These are phyloP conservation scores for Enteromius trimaculatus DNA, from an alignment of 2,797 vertebrate genomes.

Conservation along the genomic window DNA sequence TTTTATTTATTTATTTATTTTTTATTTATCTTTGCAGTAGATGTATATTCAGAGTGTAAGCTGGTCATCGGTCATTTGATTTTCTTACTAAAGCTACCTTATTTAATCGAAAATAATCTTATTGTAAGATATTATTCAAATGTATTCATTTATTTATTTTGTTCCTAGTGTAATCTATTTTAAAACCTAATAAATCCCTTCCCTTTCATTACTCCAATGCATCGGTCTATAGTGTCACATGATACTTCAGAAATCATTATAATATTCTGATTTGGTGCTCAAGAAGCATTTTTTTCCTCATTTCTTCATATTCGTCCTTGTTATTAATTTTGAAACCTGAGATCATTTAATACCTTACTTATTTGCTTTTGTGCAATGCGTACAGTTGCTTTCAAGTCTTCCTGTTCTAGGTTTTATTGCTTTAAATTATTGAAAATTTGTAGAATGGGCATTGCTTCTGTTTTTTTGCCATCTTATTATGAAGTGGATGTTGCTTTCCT, in stretches of 20 bases:
- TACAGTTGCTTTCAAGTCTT: background rate
- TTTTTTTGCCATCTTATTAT: background rate
- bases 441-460: no score
- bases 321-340: background rate
- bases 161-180: background rate
- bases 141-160: background rate
- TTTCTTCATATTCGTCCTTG: background rate
- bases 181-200: background rate
- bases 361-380: background rate
- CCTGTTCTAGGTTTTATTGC: background rate
- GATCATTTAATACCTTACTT: background rate
- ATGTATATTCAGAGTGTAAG: background rate
- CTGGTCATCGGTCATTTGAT: background rate
- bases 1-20: no score
- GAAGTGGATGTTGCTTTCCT: background rate
- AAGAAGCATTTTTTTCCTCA: background rate
- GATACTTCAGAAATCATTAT: no score
- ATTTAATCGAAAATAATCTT: background rate
- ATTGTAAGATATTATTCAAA: background rate
- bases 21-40: constrained; percentile 37
- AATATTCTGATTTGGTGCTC: background rate
- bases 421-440: background rate
- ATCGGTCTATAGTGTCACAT: background rate
- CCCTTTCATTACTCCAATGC: background rate
- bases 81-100: background rate